A percentile compares a stretch with the other conserved stretches of the same genome.
Evolutionary conservation across 1,140 invertebrate species (phyloP).

Genomic region (Bombus confusus): DNA sequence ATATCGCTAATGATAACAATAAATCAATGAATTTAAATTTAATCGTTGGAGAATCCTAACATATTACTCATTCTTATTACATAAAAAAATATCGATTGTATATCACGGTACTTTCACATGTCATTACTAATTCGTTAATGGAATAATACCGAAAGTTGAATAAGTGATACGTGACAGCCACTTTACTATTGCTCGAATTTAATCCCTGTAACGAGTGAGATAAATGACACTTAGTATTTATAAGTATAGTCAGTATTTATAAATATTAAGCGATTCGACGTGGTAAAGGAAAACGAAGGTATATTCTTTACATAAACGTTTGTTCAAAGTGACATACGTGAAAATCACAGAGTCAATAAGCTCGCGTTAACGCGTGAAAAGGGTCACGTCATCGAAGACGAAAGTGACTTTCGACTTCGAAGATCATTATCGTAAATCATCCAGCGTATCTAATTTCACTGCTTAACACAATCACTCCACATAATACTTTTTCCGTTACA

Average conservation of each 20-base stretch:
- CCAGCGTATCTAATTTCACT: slow-evolving; percentile 31
- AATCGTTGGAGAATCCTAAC: not conserved
- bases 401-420: slow-evolving; percentile 68
- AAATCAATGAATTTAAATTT: not conserved
- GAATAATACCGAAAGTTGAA: not conserved
- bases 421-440: slow-evolving; percentile 39
- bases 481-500: slow-evolving; percentile 8
- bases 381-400: slow-evolving; percentile 5
- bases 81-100: not conserved
- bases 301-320: not conserved
- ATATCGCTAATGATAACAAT: too few relatives aligned
- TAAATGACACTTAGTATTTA: not conserved
- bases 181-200: not conserved
- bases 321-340: not conserved
- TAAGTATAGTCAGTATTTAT: not conserved
- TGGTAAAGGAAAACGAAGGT: too few relatives aligned
- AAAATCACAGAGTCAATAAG: not conserved
- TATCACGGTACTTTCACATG: not conserved
- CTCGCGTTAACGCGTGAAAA: not conserved
- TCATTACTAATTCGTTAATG: not conserved
- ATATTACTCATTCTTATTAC: not conserved
- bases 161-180: not conserved
- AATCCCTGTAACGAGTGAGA: too few relatives aligned
- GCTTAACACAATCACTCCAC: not conserved
- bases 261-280: not conserved